Evolutionary conservation across 2,797 vertebrate genomes (phyloP).

Genomic region (Tragelaphus oryx): DNA sequence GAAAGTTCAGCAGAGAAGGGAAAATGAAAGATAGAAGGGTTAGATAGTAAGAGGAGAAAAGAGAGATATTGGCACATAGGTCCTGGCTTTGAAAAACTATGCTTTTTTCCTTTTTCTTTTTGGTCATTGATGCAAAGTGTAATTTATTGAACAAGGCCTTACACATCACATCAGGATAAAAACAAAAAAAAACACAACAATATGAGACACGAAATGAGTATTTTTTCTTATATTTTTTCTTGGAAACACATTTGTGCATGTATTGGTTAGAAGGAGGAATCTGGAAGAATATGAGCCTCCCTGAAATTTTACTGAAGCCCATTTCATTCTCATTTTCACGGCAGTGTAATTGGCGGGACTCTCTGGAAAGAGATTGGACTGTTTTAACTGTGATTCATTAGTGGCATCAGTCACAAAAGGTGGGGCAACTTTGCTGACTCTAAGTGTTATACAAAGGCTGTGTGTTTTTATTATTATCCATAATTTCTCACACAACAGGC

Average conservation of each 20-base stretch:
- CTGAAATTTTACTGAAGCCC: neutral
- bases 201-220: neutral
- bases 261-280: neutral
- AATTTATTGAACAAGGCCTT: neutral
- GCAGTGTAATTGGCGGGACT: neutral
- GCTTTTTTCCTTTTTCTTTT: neutral
- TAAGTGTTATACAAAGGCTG: constrained; percentile 26
- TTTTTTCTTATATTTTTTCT: neutral
- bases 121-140: neutral
- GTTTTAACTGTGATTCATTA: constrained; percentile 46
- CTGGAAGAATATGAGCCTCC: neutral
- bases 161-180: neutral
- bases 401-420: neutral
- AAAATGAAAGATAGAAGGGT: neutral
- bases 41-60: neutral
- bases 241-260: neutral
- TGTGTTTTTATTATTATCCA: constrained; percentile 48
- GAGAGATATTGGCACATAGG: neutral
- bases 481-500: constrained; percentile 45
- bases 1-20: neutral
- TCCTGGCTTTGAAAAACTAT: neutral
- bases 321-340: neutral
- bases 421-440: neutral
- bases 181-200: neutral
- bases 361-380: neutral